A percentile compares a stretch with the other conserved stretches of the same genome.
phyloP scores from a whole-genome alignment of 2,113 vertebrate species.

The Pyrgilauda ruficollis region DNA sequence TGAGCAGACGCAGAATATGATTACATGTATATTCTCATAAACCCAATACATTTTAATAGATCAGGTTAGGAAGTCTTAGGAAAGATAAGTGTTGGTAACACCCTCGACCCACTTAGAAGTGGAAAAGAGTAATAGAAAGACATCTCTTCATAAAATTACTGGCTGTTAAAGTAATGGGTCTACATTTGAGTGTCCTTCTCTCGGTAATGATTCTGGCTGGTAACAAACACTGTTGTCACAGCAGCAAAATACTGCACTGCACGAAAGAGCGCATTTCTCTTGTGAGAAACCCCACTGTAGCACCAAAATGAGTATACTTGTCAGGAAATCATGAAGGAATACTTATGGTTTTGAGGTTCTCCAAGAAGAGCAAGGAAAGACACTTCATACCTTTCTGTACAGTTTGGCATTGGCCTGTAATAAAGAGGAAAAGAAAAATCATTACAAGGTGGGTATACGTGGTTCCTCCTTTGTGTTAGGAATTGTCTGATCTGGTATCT shows the following conservation, averaged over 20 bases:
- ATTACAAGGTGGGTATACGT: background rate
- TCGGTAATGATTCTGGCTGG: background rate
- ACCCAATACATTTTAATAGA: background rate
- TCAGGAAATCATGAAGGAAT: background rate
- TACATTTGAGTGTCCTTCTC: background rate
- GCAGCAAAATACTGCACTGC: background rate
- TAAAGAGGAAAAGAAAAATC: background rate
- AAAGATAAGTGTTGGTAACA: background rate
- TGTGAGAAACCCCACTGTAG: background rate
- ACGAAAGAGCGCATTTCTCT: background rate
- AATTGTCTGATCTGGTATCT: background rate
- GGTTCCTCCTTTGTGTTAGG: background rate
- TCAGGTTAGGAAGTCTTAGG: background rate
- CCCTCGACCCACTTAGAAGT: background rate
- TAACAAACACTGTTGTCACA: background rate
- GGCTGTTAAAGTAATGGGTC: background rate
- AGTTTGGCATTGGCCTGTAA: slow-evolving; percentile 78
- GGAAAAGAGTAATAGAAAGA: background rate
- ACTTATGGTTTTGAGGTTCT: background rate
- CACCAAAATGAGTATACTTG: background rate
- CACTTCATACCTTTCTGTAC: slow-evolving; percentile 78
- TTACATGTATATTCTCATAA: background rate
- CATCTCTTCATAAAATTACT: background rate
- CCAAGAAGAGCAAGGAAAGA: background rate
- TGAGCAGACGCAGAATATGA: background rate